Evolutionary conservation across 1,140 invertebrate species (phyloP), one percentile per base, ranked within the genome.

Genomic region (Scaptodrosophila lebanonensis): DNA sequence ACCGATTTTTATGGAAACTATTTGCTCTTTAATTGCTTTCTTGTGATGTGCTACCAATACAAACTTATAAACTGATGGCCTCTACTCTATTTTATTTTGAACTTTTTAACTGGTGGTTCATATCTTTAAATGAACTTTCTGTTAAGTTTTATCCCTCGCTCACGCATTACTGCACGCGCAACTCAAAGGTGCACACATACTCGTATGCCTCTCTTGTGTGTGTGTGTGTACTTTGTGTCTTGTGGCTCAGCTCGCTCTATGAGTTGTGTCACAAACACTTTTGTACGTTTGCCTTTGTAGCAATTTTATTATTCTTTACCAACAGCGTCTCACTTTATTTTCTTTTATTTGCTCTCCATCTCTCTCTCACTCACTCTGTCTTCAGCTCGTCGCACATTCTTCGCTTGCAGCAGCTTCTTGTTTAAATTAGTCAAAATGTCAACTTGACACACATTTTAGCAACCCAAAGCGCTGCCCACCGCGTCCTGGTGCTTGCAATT

Each of bases 361-460:
- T 13, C 13, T 17, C 15, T 36, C 11, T 25, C 9, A 17, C 29
- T 15, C 35, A 3, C 15, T 45, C 6, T 40, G 8, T 43, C 13
- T 18, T 35, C 17, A 22, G 9, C 22, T 35, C 13, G n/a, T 54
- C 2, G 18, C 25, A 15, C 35, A 9, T 48, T 45, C 13, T 32
- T 43, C 18, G 18, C n/a, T 33, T 29, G 57, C 47, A 48, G 35
- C 49, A 30, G 29, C 20, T 53, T 62, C 71, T 54, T 77, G 60
- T 59, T 77, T 62, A 83, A 83, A 83, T 83, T 83, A 83, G 77
- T 72, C 60, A 77, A 77, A 83, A 83, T 63, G 77, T 83, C 71
- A 83, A 83, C 77, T 83, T 83, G 77, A 83, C 77, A 83, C 68
- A 77, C 68, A 77, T 77, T 79, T 76, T 49, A 73, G 66, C 64